phyloP scores from a whole-genome alignment of 2,797 vertebrate genomes.

The Xenopus petersii region DNA sequence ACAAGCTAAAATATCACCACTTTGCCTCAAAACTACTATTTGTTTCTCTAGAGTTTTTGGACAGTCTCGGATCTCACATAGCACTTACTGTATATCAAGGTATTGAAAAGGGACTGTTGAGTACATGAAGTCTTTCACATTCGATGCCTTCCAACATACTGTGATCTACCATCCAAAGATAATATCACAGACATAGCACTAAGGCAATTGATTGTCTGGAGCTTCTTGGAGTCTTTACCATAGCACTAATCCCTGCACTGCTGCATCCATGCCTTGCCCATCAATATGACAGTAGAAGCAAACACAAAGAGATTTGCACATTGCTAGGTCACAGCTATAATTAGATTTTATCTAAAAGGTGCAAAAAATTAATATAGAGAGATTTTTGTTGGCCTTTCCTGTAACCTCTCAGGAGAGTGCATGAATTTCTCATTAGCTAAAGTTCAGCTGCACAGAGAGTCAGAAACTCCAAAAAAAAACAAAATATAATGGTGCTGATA shows the following conservation, averaged over 20 bases:
- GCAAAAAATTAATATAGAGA: constrained; percentile 54
- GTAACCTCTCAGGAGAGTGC: constrained; percentile 48
- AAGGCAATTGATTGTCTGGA: constrained; percentile 41
- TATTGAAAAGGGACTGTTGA: constrained; percentile 8
- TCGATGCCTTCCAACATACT: constrained; percentile 3
- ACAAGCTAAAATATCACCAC: too few species aligned
- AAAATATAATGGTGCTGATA: constrained; percentile 2
- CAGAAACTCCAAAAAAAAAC: constrained; percentile 16
- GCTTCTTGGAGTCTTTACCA: constrained; percentile 24
- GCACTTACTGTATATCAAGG: constrained; percentile 7
- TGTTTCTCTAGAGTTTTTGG: too few species aligned
- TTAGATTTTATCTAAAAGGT: constrained; percentile 56
- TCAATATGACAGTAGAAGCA: constrained; percentile 47
- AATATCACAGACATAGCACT: constrained; percentile 16
- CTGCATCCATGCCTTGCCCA: constrained; percentile 44
- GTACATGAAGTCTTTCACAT: constrained; percentile 9
- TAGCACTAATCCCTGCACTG: constrained; percentile 8
- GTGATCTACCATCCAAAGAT: constrained; percentile 26
- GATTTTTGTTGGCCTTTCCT: constrained; percentile 37
- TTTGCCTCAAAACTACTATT: too few species aligned
- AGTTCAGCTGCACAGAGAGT: constrained; percentile 6
- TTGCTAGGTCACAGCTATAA: constrained; percentile 49
- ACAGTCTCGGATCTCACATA: neutral
- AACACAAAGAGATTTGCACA: constrained; percentile 40
- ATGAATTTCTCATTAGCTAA: constrained; percentile 51